Percentiles rank a stretch among this genome's conserved stretches.
Evolutionary conservation across 2,797 vertebrate genomes (phyloP).

Genomic region (Melanotaenia maccullochi): DNA sequence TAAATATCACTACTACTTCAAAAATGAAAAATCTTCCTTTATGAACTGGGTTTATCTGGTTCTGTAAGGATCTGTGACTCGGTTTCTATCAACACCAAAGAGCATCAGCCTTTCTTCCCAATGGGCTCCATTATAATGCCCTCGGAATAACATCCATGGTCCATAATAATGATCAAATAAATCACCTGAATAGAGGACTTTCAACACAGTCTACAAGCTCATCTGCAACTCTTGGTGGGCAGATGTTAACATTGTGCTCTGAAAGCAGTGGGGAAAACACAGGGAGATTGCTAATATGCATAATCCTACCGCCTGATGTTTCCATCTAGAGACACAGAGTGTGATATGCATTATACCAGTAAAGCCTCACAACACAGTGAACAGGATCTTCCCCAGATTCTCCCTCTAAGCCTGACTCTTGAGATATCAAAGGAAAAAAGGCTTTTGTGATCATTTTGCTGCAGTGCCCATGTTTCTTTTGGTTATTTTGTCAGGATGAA

Average conservation of each 20-base stretch:
- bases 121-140: slow-evolving; percentile 65
- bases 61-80: slow-evolving; percentile 28
- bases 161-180: slow-evolving; percentile 70
- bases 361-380: slow-evolving; percentile 69
- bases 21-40: slow-evolving; percentile 27
- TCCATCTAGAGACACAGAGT: slow-evolving; percentile 76
- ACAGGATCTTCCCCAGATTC: slow-evolving; percentile 68
- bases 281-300: slow-evolving; percentile 72
- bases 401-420: slow-evolving; percentile 68
- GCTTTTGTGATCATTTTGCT: slow-evolving; percentile 67
- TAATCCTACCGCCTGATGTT: slow-evolving; percentile 83
- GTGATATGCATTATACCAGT: slow-evolving; percentile 68
- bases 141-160: slow-evolving; percentile 68
- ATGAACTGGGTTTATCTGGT: slow-evolving; percentile 31
- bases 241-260: slow-evolving; percentile 76
- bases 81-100: slow-evolving; percentile 42
- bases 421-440: slow-evolving; percentile 74
- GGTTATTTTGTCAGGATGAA: slow-evolving; percentile 52
- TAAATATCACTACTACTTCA: slow-evolving; percentile 20
- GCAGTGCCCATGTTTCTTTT: slow-evolving; percentile 53
- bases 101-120: slow-evolving; percentile 46
- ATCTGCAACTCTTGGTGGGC: slow-evolving; percentile 58
- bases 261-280: slow-evolving; percentile 62
- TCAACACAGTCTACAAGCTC: slow-evolving; percentile 57
- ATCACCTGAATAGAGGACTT: slow-evolving; percentile 70